Conservation (phyloP, 2,797 vertebrate genomes). For the Tapera naevia region DNA sequence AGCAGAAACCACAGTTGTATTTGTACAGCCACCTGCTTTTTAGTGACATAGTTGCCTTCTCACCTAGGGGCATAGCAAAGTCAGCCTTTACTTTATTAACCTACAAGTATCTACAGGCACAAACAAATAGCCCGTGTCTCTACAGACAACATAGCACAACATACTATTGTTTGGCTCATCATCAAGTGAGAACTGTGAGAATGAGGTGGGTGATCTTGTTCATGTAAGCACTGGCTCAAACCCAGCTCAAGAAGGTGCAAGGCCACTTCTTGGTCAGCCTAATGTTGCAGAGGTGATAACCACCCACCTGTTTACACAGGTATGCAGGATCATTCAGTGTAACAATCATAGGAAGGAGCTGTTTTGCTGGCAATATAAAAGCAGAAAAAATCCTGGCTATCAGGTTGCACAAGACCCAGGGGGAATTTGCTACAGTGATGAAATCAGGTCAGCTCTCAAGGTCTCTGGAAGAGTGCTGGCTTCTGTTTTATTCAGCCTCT, state of each 20-base stretch:
- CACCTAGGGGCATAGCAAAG: not conserved
- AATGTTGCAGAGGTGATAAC: not conserved
- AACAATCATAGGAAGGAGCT: not conserved
- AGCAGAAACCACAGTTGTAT: not conserved
- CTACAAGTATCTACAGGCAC: not conserved
- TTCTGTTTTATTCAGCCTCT: not conserved
- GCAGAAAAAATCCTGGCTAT: not conserved
- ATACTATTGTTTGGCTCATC: not conserved
- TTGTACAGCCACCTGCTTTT: not conserved
- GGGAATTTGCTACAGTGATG: not conserved
- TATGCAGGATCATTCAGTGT: not conserved
- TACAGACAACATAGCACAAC: not conserved
- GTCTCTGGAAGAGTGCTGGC: not conserved
- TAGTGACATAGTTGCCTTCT: not conserved
- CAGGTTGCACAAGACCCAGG: not conserved
- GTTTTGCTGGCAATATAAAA: not conserved
- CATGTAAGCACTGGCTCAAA: not conserved
- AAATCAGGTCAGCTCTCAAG: conserved; percentile 6
- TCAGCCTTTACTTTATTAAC: not conserved
- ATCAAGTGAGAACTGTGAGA: not conserved
- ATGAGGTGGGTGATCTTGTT: not conserved
- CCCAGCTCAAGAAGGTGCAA: not conserved
- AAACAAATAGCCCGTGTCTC: not conserved
- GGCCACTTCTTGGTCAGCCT: not conserved
- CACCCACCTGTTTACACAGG: not conserved